Base-by-base conservation (phyloP, 2,888 invertebrate species). In the Drosophila stalkeri region DNA sequence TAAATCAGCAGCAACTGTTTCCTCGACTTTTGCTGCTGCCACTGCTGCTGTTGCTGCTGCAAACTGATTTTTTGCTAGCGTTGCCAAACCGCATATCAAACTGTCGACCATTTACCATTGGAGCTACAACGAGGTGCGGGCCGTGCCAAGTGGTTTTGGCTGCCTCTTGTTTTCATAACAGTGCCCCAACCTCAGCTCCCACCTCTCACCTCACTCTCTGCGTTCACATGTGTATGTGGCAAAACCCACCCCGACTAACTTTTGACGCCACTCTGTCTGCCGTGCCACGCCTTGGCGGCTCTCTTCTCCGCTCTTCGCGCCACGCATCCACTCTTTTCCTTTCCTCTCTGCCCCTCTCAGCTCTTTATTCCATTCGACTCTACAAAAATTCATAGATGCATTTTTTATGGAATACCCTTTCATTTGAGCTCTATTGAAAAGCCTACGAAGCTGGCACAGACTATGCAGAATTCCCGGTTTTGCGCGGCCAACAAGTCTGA, bases 121-220 rank as follows among this genome's bases (percentile, higher is more conserved):
- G 49, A 72, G 71, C 57, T 81, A 89, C 88, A 84, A 71, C 84
- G 73, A 82, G 90, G 86, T 89, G 86, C 84, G 70, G 86, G 70
- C 83, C 78, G 72, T 86, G 85, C 85, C 85, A 86, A 86, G 90
- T 86, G 85, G 90, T 86, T 86, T 86, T 86, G 89, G 85, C 86
- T 83, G 90, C 74, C 75, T 72, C 86, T 89, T 86, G 87, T 85
- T 85, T 90, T 88, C 89, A 86, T 85, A 84, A 88, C 88, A 84
- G 60, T 46, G 33, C 35, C 52, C n/a, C 20, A 37, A 33, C 59
- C 12, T 27, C 39, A 9, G 7, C 46, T 31, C 44, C 56, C 35
- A 6, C 11, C 8, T n/a, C 14, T 14, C n/a, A 16, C 52, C 54
- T 44, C 44, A 31, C 33, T 41, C 57, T 39, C 23, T 56, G 35